These are phyloP conservation scores for Pandion haliaetus DNA, from an alignment of 2,113 vertebrate genomes.

Conservation along the genomic window DNA sequence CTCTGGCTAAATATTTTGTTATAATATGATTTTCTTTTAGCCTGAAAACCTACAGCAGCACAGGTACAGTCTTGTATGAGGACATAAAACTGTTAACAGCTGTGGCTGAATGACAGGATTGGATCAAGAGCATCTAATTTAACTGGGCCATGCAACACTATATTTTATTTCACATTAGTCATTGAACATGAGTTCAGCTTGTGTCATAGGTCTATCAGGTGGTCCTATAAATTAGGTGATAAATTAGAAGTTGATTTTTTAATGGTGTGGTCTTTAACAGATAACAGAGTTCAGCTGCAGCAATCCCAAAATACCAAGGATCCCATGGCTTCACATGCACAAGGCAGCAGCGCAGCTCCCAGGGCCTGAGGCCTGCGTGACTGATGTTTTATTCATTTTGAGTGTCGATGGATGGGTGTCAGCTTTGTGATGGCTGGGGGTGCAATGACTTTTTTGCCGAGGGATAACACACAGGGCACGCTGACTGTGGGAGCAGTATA, in stretches of 20 bases:
- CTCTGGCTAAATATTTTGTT: not conserved
- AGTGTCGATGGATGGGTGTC: not conserved
- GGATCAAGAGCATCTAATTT: not conserved
- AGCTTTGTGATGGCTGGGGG: not conserved
- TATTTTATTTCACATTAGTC: conserved; percentile 26
- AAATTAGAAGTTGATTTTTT: not conserved
- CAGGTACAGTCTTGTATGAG: not conserved
- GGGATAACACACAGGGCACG: rapidly evolving
- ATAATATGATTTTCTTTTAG: not conserved
- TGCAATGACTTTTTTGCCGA: not conserved
- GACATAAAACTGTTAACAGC: not conserved
- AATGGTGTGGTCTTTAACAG: not conserved
- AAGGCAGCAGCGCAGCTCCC: not conserved
- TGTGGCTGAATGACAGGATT: not conserved
- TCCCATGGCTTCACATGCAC: rapidly evolving
- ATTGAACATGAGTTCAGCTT: not conserved
- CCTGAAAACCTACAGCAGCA: not conserved
- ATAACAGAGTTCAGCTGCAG: not conserved
- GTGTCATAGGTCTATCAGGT: not conserved
- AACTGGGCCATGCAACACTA: not conserved
- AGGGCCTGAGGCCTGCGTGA: too few species aligned
- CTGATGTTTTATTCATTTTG: not conserved
- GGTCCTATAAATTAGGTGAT: not conserved
- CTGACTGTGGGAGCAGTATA: not conserved
- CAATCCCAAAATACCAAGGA: not conserved